Evolutionary conservation across 2,113 vertebrate genomes (phyloP), one percentile per base, ranked within the genome.

Genomic region (Pithys albifrons): DNA sequence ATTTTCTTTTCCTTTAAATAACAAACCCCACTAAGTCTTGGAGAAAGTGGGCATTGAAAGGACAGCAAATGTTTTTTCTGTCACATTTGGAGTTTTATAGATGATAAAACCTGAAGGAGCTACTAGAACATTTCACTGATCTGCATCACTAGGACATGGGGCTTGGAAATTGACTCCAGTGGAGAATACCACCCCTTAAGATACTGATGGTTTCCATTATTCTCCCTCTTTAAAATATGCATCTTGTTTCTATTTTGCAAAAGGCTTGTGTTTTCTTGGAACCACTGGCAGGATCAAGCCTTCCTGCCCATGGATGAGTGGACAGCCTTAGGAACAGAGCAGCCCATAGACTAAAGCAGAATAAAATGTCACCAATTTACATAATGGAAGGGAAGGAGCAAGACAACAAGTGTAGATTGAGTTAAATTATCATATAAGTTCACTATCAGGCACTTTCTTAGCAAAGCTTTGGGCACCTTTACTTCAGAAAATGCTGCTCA

Each of bases 141-240:
- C 9, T 57, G 10, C 51, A 45, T 11, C 4, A 0, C n/a, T 0
- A 48, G 17, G 49, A 55, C 67, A 48, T 3, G 13, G 12, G 19
- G 70, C 35, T 16, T 65, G 24, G 33, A 48, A 61, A 29, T 0
- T 55, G 39, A 33, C 54, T 6, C 64, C 45, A 37, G 35, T 1
- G 4, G 45, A 84, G 51, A 65, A 28, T 3, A 7, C 16, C 22
- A 20, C 7, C 14, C 22, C 6, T n/a, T 33, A 6, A 19, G 12
- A 58, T 7, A 43, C 1, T 55, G 58, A 43, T 8, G 3, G 81
- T 25, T 90, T 62, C 33, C 16, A 17, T 45, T 23, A 25, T 25
- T 17, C 23, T 62, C 22, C 9, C 22, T 31, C 15, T 41, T 62
- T 41, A 49, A 85, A 91, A 61, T 4, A 2, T 19, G 3, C 9